Base-by-base conservation (phyloP, 35 echinoderm and acorn worm species). In the Hemicentrotus pulcherrimus region DNA sequence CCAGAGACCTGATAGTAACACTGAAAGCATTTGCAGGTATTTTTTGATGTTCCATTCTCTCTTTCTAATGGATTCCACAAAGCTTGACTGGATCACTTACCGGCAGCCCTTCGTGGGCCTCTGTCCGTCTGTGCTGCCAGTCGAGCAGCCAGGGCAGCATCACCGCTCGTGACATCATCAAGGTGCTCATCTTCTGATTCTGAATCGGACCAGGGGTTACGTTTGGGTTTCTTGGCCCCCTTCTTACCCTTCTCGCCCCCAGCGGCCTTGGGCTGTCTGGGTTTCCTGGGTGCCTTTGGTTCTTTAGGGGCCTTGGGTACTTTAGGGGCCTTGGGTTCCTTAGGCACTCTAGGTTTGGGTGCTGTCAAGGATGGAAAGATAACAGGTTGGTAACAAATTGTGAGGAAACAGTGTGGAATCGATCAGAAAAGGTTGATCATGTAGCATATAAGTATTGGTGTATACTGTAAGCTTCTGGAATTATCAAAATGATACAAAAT, bases 161-260 rank as follows among this genome's bases (percentile, higher is more conserved):
- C 65, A 88, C 86, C 86, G 6, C 46, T 87, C 11, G 46, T 88
- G 32, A 88, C 30, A 89, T 95, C 94, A 24, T 58, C 60, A 6
- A 15, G 16, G 7, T 8, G 9, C 47, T 93, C 94, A 9, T 85
- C 85, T 85, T 85, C 85, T 2, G 94, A 94, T 45, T 88, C 94
- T 22, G 14, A 1, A 93, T 93, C 91, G 28, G 94, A 95, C 94
- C 94, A 95, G 9, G 94, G 94, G 46, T 95, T 95, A 41, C 94
- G 33, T 28, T 95, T 95, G 30, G 94, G 24, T 59, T 95, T 95
- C 47, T 87, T 87, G 32, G 78, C 52, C 65, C 65, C 65, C 61
- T 94, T 94, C 94, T 94, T 94, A 46, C 47, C 31, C 18, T 90
- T 90, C 11, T 45, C 88, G 31, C 30, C 19, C 46, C 32, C 88